Percentiles rank a stretch among this genome's conserved stretches.
Conservation (phyloP, 2,113 vertebrate genomes). For the Tringa solitaria region DNA sequence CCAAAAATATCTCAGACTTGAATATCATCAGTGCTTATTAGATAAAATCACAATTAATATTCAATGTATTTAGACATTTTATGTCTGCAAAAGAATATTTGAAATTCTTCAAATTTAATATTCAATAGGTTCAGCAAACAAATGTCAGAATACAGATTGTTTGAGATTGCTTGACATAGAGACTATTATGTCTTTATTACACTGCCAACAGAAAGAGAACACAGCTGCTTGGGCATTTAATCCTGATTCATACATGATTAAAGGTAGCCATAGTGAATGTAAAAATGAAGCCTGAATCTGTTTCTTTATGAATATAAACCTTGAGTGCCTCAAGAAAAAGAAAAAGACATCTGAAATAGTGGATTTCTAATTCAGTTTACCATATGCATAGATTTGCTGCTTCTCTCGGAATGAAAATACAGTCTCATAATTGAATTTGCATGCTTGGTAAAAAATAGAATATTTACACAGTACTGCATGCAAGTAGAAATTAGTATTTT, state of each 20-base stretch:
- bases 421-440: slow-evolving; percentile 24
- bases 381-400: not conserved
- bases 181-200: not conserved
- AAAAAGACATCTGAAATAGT: not conserved
- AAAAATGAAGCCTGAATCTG: not conserved
- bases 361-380: not conserved
- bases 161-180: slow-evolving; percentile 15
- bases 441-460: not conserved
- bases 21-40: not conserved
- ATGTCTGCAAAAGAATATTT: not conserved
- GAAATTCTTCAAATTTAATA: not conserved
- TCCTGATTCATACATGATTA: not conserved
- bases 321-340: not conserved
- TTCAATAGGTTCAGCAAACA: slow-evolving; percentile 4
- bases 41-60: not conserved
- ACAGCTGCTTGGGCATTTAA: slow-evolving; percentile 15
- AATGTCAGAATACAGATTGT: not conserved
- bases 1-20: not conserved
- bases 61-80: not conserved
- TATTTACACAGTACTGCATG: not conserved
- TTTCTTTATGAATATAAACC: not conserved
- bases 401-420: slow-evolving; percentile 23
- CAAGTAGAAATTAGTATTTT: slow-evolving; percentile 11
- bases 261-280: not conserved
- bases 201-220: not conserved